phyloP scores from a whole-genome alignment of 2,888 invertebrate genomes.

The Chymomyza procnemis region DNA sequence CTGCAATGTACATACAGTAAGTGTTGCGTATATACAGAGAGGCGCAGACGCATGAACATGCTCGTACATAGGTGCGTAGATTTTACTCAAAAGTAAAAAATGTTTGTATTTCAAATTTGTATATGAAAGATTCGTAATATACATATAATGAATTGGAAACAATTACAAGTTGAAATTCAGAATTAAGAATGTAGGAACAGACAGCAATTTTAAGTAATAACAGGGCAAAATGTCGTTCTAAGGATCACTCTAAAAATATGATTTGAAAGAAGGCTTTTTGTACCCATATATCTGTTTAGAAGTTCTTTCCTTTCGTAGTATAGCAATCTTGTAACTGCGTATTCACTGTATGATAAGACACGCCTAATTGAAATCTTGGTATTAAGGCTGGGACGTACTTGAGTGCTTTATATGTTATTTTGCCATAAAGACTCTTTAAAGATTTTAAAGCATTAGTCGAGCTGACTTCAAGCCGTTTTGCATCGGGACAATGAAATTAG shows the following conservation, averaged over 20 bases:
- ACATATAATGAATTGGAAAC: no score
- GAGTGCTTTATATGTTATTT: slow-evolving; percentile 63
- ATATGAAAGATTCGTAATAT: no score
- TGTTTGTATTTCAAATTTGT: no score
- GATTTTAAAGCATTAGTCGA: background rate
- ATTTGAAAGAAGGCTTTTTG: no score
- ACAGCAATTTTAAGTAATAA: no score
- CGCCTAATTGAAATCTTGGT: slow-evolving; percentile 7
- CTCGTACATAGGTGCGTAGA: background rate
- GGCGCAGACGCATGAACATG: background rate
- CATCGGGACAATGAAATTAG: slow-evolving; percentile 58
- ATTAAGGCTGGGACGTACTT: slow-evolving; percentile 30
- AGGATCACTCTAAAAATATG: no score
- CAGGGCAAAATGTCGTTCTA: no score
- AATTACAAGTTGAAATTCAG: no score
- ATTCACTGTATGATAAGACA: background rate
- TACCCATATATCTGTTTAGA: no score
- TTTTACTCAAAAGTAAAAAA: background rate
- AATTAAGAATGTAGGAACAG: no score
- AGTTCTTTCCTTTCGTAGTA: no score
- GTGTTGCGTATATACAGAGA: background rate
- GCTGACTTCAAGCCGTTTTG: slow-evolving; percentile 20
- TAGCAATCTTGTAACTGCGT: background rate
- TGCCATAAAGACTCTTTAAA: slow-evolving; percentile 29
- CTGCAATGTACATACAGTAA: slow-evolving; percentile 43